Conservation (phyloP, 2,113 vertebrate species). For the Strix aluco region DNA sequence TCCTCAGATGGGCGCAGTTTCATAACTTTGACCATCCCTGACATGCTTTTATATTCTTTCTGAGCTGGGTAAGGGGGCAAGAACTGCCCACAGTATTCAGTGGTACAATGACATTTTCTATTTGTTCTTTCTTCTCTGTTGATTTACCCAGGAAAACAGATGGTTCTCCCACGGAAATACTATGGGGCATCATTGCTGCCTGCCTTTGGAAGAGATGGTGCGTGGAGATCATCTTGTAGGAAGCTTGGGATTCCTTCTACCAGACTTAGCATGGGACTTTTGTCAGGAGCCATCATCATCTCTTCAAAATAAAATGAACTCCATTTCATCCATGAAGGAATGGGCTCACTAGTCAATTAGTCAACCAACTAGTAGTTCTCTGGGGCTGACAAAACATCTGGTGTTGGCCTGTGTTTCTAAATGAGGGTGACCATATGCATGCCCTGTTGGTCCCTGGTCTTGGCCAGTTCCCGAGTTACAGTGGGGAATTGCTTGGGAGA, state of each 20-base stretch:
- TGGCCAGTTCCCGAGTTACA: background rate
- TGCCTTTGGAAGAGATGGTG: background rate
- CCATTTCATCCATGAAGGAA: background rate
- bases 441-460: background rate
- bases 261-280: background rate
- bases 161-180: background rate
- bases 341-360: background rate
- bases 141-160: background rate
- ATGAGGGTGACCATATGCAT: background rate
- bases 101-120: background rate
- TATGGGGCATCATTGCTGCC: rapidly evolving
- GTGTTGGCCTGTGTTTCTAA: background rate
- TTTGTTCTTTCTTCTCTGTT: background rate
- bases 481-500: background rate
- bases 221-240: background rate
- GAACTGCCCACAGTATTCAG: background rate
- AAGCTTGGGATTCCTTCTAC: background rate
- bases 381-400: background rate
- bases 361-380: background rate
- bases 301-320: background rate
- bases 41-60: background rate
- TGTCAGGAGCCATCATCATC: background rate
- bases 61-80: background rate
- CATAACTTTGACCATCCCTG: background rate
- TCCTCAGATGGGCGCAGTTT: background rate